These are phyloP conservation scores for Auanema sp. DNA, from an alignment of 2,888 invertebrate species.

Conservation along the genomic window DNA sequence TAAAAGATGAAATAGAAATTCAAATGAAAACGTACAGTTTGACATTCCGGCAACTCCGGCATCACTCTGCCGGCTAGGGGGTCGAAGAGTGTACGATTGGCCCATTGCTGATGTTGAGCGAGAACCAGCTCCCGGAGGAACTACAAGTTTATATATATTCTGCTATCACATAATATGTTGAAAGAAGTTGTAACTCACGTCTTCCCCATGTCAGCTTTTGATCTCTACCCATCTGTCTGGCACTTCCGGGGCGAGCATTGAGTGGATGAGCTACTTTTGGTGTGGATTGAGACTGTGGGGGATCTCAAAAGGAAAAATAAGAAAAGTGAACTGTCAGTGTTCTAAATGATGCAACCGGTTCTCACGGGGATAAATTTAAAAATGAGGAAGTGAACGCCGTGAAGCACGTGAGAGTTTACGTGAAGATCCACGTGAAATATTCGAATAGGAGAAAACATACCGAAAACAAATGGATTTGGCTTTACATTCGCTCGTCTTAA, in stretches of 20 bases:
- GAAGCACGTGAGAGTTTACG: neutral
- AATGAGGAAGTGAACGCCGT: neutral
- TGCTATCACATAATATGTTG: conserved; percentile 11
- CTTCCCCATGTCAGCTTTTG: conserved; percentile 26
- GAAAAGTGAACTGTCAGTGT: neutral
- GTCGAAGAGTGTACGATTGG: conserved; percentile 13
- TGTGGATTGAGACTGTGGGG: conserved; percentile 20
- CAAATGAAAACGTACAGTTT: conserved; percentile 16
- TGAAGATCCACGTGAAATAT: neutral
- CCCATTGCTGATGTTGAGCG: conserved; percentile 8
- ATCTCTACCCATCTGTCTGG: conserved; percentile 18
- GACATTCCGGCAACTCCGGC: conserved; percentile 6
- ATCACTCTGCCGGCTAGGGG: conserved; percentile 18
- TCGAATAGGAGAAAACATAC: conserved; percentile 1
- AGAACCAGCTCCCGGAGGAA: conserved; percentile 9
- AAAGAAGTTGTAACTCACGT: conserved; percentile 11
- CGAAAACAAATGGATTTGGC: conserved; percentile 20
- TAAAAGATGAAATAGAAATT: no score
- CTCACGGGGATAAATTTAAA: no score
- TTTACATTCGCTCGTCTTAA: conserved; percentile 9
- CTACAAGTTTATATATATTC: conserved; percentile 10
- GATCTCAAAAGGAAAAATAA: conserved; percentile 6
- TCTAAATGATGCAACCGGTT: no score
- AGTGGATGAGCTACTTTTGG: conserved; percentile 9
- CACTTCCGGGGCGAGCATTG: conserved; percentile 19